Percentiles rank a stretch among this genome's conserved stretches.
Evolutionary conservation across 2,113 vertebrate species (phyloP).

Genomic region (Toxotes chatareus): DNA sequence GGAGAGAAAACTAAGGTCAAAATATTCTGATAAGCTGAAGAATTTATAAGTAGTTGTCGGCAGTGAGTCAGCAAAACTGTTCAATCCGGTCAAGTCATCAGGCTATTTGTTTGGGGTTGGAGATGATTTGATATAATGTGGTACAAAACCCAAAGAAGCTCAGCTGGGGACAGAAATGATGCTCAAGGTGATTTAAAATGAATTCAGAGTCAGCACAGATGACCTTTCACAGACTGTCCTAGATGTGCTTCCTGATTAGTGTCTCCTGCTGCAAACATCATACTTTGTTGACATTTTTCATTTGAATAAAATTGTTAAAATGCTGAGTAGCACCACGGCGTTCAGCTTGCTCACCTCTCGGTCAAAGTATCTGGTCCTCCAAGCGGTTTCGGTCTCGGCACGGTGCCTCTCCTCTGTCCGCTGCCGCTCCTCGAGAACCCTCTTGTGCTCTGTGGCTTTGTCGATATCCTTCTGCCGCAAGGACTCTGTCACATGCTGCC

Average conservation of each 20-base stretch:
- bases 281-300: background rate
- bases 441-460: conserved; percentile 95
- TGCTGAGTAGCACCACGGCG: background rate
- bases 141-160: background rate
- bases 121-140: no score
- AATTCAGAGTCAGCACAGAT: background rate
- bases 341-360: conserved; percentile 85
- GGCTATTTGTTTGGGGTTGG: no score
- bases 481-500: conserved; percentile 93
- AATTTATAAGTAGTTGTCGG: background rate
- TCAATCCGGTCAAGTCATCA: no score
- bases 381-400: conserved; percentile 88
- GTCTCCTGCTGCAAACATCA: no score
- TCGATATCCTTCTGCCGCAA: conserved; percentile 93
- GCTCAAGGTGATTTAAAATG: conserved; percentile 13
- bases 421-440: conserved; percentile 92
- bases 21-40: no score
- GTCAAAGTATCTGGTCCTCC: conserved; percentile 94
- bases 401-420: conserved; percentile 92
- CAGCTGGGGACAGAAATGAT: conserved; percentile 1
- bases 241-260: no score
- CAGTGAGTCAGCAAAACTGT: no score
- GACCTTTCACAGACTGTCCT: background rate
- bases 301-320: no score
- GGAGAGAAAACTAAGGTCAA: conserved; percentile 4